Evolutionary conservation across 2,797 vertebrate species (phyloP).

Genomic region (Falco naumanni): DNA sequence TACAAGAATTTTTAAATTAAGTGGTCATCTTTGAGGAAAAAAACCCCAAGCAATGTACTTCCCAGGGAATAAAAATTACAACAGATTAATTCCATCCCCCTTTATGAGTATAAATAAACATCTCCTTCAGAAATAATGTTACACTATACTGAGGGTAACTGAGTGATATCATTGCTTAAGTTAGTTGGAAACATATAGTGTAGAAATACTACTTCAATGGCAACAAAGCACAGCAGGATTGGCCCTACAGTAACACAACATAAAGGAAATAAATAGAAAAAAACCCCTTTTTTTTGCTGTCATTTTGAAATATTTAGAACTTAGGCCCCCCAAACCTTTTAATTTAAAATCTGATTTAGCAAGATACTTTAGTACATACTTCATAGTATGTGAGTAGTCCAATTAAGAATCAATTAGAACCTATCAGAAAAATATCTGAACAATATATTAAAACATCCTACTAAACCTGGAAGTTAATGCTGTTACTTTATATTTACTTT

Average conservation of each 20-base stretch:
- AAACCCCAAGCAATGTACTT: neutral
- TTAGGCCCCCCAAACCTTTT: neutral
- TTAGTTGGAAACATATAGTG: neutral
- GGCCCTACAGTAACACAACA: neutral
- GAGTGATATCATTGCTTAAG: neutral
- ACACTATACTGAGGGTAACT: neutral
- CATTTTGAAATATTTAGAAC: neutral
- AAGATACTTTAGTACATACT: neutral
- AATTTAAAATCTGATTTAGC: neutral
- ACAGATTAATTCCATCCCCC: fast-evolving
- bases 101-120: neutral
- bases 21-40: neutral
- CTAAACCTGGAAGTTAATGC: neutral
- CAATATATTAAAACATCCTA: neutral
- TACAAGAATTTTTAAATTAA: neutral
- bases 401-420: neutral
- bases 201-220: neutral
- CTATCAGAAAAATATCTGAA: neutral
- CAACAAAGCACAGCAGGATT: neutral
- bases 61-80: neutral
- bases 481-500: neutral
- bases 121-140: neutral
- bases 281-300: neutral
- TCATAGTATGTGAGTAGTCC: neutral
- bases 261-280: neutral